Conservation (phyloP, 1,140 invertebrate species). For the Trinorchestia longiramus region DNA sequence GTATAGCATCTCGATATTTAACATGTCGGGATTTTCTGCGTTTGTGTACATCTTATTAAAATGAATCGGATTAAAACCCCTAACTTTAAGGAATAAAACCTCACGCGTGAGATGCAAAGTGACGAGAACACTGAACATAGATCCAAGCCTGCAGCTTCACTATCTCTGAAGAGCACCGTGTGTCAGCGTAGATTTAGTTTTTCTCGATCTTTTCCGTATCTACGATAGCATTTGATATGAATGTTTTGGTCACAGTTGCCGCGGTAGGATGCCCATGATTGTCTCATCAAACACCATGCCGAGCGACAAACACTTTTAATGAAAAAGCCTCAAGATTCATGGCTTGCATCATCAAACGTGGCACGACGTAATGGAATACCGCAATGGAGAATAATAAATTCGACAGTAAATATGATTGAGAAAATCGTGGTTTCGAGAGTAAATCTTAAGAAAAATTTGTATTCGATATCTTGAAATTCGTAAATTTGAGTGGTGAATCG, state of each 20-base stretch:
- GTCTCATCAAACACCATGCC: neutral
- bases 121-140: too few species aligned
- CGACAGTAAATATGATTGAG: neutral
- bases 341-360: neutral
- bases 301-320: neutral
- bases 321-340: neutral
- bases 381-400: neutral
- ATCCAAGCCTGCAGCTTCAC: too few species aligned
- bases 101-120: too few species aligned
- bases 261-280: neutral
- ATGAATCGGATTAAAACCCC: too few species aligned
- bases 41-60: too few species aligned
- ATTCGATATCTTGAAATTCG: neutral
- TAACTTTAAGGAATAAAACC: too few species aligned
- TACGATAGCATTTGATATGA: too few species aligned
- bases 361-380: neutral
- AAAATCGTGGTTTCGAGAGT: neutral
- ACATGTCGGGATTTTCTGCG: too few species aligned
- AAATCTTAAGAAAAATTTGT: neutral
- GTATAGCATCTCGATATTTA: neutral
- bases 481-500: neutral
- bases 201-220: too few species aligned
- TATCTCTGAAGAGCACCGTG: too few species aligned
- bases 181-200: too few species aligned
- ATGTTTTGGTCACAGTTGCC: neutral